These are phyloP conservation scores for Euura lappo DNA, from an alignment of 1,140 invertebrate species.

Conservation along the genomic window DNA sequence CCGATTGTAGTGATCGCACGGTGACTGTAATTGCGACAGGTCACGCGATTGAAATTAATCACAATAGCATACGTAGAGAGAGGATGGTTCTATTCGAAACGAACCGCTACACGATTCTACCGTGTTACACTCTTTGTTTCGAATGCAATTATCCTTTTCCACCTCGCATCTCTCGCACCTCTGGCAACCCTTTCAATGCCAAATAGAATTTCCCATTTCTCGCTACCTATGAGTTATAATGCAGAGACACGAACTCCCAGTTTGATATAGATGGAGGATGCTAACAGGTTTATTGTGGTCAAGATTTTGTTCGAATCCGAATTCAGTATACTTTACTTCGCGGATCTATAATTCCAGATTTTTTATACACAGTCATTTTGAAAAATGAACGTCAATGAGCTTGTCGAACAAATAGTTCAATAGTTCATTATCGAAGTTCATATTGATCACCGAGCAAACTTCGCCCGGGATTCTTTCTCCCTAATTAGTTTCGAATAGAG, in stretches of 20 bases:
- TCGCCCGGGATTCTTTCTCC: background rate
- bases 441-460: constrained; percentile 35
- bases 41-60: background rate
- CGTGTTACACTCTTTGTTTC: background rate
- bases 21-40: too few species aligned
- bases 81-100: too few species aligned
- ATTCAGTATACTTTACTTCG: constrained; percentile 25
- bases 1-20: too few species aligned
- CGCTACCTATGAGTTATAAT: background rate
- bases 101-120: background rate
- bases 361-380: too few species aligned
- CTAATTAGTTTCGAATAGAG: constrained; percentile 17
- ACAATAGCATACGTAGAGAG: background rate
- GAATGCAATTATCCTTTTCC: background rate
- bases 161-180: background rate
- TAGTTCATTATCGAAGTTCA: too few species aligned
- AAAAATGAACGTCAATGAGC: too few species aligned
- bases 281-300: background rate
- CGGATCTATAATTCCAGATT: too few species aligned
- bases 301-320: background rate
- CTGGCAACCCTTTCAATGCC: background rate
- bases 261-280: background rate
- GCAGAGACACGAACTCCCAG: background rate
- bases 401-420: too few species aligned
- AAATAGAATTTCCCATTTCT: background rate